Evolutionary conservation across 2,113 vertebrate genomes (phyloP), one percentile per base, ranked within the genome.

Genomic region (Dunckerocampus dactyliophorus): DNA sequence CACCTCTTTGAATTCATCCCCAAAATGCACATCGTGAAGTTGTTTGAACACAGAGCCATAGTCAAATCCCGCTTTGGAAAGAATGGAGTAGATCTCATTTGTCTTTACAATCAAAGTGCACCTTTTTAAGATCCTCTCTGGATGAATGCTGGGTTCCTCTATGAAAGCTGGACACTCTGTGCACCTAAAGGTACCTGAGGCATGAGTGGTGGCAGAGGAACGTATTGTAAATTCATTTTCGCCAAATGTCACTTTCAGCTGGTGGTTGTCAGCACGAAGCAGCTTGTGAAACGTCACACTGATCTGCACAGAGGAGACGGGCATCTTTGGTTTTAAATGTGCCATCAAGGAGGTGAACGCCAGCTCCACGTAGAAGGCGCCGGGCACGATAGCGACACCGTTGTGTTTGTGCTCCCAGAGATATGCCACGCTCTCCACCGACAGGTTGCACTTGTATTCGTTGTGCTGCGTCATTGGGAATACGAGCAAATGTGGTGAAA

Each of bases 371-470:
- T 91, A 92, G 47, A 95, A 83, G 0, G 92, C 82, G 4, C 91
- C 92, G 1, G 93, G 93, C 19, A 92, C 86, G 74, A 94, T 87
- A 48, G 83, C 60, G 34, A 91, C 51, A 0, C 85, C 89, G 20
- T 88, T 91, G 73, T 87, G 90, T 83, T 89, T 92, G 77, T 94
- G 92, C 62, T 95, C 92, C 79, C 89, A 91, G 43, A 95, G 74
- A 77, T 91, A 94, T 0, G 90, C 71, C 1, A 69, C 21, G 0
- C 46, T 75, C 7, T 82, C 71, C 48, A 53, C 24, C 17, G 92
- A 92, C 6, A 94, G 57, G 49, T 75, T 80, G 69, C 86, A 94
- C 10, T 24, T 62, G 14, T 85, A 86, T 62, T 91, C 81, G n/a
- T 63, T 71, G 10, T 59, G 72, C 43, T 84, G 61, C 1, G 22